A percentile compares a stretch with the other conserved stretches of the same genome.
Conservation (phyloP, 2,797 vertebrate genomes). For the Ateles fusciceps region DNA sequence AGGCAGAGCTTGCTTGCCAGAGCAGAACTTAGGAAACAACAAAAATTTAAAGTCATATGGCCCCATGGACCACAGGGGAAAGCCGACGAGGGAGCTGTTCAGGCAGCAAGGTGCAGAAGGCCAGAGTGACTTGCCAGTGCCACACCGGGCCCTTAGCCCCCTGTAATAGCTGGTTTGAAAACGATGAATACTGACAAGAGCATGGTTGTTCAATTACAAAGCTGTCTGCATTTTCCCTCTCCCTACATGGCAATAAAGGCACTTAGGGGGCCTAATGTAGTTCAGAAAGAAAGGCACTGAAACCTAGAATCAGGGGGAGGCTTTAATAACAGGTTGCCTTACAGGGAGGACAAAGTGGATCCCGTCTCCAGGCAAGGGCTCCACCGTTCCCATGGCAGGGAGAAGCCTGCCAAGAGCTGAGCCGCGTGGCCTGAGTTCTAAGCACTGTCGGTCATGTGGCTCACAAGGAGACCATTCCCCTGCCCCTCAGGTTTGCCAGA, state of each 20-base stretch:
- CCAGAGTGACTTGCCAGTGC: background rate
- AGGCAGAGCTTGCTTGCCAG: conserved; percentile 81
- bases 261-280: conserved; percentile 61
- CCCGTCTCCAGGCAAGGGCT: conserved; percentile 63
- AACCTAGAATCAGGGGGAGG: conserved; percentile 53
- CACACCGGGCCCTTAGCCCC: background rate
- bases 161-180: background rate
- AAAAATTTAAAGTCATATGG: conserved; percentile 82
- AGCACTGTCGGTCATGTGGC: accelerated
- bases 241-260: conserved; percentile 48
- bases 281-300: conserved; percentile 57
- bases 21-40: conserved; percentile 74
- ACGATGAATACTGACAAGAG: conserved; percentile 70
- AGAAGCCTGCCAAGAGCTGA: background rate
- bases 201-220: conserved; percentile 67
- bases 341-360: conserved; percentile 59
- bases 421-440: background rate
- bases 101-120: background rate
- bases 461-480: background rate
- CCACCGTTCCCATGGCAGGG: background rate
- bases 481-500: background rate
- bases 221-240: conserved; percentile 62
- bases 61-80: background rate
- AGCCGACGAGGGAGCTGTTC: background rate
- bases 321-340: conserved; percentile 74